Evolutionary conservation across 1,140 invertebrate species (phyloP).

Genomic region (Drosophila santomea): DNA sequence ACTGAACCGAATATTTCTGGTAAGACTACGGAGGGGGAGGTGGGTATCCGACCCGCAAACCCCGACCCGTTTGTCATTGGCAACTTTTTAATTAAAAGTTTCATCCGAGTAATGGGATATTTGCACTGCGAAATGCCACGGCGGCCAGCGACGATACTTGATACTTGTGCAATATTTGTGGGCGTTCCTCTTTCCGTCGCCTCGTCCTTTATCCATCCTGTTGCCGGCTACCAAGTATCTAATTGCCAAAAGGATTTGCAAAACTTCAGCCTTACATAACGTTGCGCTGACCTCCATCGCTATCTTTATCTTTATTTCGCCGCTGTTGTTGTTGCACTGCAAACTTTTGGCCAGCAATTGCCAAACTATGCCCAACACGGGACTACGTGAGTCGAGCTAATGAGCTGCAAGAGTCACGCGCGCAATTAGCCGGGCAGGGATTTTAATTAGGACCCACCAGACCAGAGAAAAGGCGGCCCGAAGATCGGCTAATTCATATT

Average conservation of each 20-base stretch:
- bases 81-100: constrained; percentile 83
- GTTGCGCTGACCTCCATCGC: constrained; percentile 51
- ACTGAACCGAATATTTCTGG: constrained; percentile 56
- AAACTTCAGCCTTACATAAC: constrained; percentile 69
- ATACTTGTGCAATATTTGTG: constrained; percentile 74
- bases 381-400: constrained; percentile 55
- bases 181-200: constrained; percentile 28
- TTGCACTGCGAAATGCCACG: constrained; percentile 77
- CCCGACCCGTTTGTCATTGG: constrained; percentile 73
- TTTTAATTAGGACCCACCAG: constrained; percentile 48
- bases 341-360: constrained; percentile 61
- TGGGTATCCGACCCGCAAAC: constrained; percentile 8
- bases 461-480: constrained; percentile 87
- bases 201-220: constrained; percentile 25
- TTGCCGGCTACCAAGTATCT: constrained; percentile 69
- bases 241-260: constrained; percentile 80
- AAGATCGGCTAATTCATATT: constrained; percentile 94
- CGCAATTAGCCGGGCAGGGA: constrained; percentile 45
- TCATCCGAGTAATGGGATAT: constrained; percentile 82
- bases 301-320: constrained; percentile 10
- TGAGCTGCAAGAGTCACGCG: constrained; percentile 59
- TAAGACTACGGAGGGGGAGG: constrained; percentile 37
- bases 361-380: constrained; percentile 61
- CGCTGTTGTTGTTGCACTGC: constrained; percentile 48
- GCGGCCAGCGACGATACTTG: constrained; percentile 55